These are phyloP conservation scores for Lophochroa leadbeateri DNA, from an alignment of 2,113 vertebrate genomes.

Conservation along the genomic window DNA sequence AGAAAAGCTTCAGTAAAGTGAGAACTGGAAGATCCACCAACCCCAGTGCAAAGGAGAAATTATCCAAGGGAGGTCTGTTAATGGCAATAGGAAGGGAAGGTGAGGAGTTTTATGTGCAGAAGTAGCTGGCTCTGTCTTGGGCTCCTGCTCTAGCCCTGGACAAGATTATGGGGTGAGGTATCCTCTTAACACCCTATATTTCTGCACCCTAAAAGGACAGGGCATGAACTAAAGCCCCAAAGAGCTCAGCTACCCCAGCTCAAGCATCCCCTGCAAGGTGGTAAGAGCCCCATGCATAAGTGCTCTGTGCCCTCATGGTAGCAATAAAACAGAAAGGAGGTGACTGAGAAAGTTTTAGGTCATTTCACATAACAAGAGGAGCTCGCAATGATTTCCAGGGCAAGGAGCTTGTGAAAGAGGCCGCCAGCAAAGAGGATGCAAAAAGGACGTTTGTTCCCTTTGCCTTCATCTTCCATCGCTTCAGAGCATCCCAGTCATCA, in stretches of 20 bases:
- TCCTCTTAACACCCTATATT: background rate
- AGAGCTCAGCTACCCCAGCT: background rate
- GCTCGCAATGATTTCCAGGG: background rate
- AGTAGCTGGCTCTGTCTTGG: background rate
- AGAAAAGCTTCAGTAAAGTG: background rate
- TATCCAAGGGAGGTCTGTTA: background rate
- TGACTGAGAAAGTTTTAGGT: background rate
- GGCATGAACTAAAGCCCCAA: background rate
- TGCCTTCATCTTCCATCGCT: background rate
- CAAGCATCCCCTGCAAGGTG: background rate
- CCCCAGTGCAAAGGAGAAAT: background rate
- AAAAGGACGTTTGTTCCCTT: background rate
- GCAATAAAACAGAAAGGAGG: background rate
- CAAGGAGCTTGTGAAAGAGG: background rate
- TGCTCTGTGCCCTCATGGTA: accelerated
- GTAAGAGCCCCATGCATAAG: accelerated
- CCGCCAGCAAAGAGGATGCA: accelerated
- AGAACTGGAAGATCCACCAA: background rate
- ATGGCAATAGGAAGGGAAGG: background rate
- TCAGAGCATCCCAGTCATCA: background rate
- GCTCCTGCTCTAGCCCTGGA: background rate
- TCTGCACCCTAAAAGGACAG: background rate
- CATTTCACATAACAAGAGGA: background rate
- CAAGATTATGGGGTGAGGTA: background rate
- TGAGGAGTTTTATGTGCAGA: background rate